Base-by-base conservation (phyloP, 2,797 vertebrate genomes). In the Onychomys leucogaster region DNA sequence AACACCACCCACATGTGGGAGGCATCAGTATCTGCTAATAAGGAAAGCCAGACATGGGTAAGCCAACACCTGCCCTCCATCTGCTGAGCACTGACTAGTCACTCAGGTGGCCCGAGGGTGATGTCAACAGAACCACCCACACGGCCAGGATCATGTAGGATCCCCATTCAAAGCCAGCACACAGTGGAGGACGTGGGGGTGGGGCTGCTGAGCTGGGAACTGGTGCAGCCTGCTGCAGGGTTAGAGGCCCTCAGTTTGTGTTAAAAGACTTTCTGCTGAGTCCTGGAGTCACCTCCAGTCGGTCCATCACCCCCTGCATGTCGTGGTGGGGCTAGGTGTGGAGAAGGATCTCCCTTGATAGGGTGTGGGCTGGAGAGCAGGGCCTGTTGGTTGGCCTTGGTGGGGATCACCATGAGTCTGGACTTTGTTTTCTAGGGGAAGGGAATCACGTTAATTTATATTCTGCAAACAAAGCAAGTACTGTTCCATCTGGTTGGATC, bases 1-100 rank as follows among this genome's bases (percentile, higher is more conserved):
- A 1, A 6, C n/a, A n/a, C 7, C 0, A 3, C 25, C 55, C 13
- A 0, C 0, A 0, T 21, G 14, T 23, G 75, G 61, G 52, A 61
- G 6, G 52, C 10, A 4, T 10, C 10, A 5, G 55, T 21, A 2
- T 46, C 6, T 73, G 63, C 69, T 10, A 6, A 78, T 3, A 3
- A 43, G 29, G 52, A 55, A 13, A 16, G 12, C 81, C 73, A 65
- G 93, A 10, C 0, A 46, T 46, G 12, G 1, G 5, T 2, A 67
- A 83, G 6, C 19, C 57, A 37, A 4, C 13, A 0, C 32, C 65
- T 52, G 32, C 23, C 16, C 75, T 69, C 57, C 34, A 25, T 16
- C 46, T 12, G 2, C 27, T 17, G 23, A 65, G 52, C 0, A 1
- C 29, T 67, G 43, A 83, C 52, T 52, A 34, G 59, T 77, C 89